Percentiles rank a stretch among this genome's conserved stretches.
Evolutionary conservation across 2,113 vertebrate species (phyloP).

Genomic region (Regulus satrapa): DNA sequence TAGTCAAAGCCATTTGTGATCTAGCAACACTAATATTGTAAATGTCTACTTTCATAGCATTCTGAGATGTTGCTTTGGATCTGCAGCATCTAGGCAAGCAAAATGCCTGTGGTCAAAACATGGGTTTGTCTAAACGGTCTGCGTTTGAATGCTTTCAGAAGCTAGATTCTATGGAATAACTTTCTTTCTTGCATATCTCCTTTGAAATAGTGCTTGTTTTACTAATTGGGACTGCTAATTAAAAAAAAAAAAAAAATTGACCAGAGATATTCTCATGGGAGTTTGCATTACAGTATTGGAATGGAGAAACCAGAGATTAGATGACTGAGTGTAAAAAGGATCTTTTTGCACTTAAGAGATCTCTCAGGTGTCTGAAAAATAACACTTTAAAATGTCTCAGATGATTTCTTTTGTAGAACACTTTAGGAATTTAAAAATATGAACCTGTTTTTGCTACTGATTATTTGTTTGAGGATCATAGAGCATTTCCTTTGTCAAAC

Average conservation of each 20-base stretch:
- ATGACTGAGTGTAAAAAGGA: neutral
- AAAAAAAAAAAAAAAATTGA: too few relatives aligned
- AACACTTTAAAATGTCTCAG: neutral
- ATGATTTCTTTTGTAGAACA: neutral
- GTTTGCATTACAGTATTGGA: neutral
- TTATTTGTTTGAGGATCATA: conserved; percentile 14
- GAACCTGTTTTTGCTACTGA: neutral
- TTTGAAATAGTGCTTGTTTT: neutral
- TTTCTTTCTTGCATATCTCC: neutral
- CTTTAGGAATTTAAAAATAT: conserved; percentile 3
- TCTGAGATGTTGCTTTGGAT: neutral
- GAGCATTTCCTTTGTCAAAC: neutral
- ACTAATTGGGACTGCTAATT: too few relatives aligned
- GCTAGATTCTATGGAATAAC: neutral
- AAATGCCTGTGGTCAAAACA: neutral
- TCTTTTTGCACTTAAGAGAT: neutral
- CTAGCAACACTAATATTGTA: neutral
- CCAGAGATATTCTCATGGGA: neutral
- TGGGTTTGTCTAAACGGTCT: neutral
- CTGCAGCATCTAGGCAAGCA: neutral
- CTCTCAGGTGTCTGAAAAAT: neutral
- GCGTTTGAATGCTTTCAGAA: neutral
- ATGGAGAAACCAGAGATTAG: neutral
- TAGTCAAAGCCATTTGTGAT: neutral
- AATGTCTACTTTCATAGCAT: neutral